These are phyloP conservation scores for fruit fly (Drosophila melanogaster) DNA, from an alignment of 1,140 invertebrate genomes.

Conservation along the genomic window DNA sequence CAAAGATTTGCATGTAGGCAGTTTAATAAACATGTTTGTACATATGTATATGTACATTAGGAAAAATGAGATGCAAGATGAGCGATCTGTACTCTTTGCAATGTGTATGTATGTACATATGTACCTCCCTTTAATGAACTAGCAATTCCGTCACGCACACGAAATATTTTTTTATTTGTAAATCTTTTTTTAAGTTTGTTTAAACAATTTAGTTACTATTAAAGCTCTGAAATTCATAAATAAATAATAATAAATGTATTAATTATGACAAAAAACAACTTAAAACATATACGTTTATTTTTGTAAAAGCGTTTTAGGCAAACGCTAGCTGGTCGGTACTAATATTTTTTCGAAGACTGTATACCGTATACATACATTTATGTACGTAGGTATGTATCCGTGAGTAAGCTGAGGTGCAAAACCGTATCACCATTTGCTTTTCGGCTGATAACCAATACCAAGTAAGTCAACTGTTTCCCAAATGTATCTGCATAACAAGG, in stretches of 20 bases:
- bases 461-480: not conserved
- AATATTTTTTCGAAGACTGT: too few relatives aligned
- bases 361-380: too few relatives aligned
- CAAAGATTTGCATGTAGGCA: conserved; percentile 48
- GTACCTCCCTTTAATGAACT: conserved; percentile 21
- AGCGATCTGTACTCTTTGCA: not conserved
- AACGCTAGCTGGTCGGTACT: too few relatives aligned
- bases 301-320: too few relatives aligned
- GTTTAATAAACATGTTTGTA: conserved; percentile 12
- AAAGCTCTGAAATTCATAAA: too few relatives aligned
- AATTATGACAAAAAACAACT: too few relatives aligned
- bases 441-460: not conserved
- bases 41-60: not conserved
- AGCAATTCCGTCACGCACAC: conserved; percentile 25
- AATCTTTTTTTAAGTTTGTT: too few relatives aligned
- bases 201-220: too few relatives aligned
- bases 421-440: not conserved
- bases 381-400: not conserved
- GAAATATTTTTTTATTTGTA: not conserved
- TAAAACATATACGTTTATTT: too few relatives aligned
- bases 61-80: not conserved
- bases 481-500: not conserved
- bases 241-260: too few relatives aligned
- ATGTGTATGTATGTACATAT: conserved; percentile 1
- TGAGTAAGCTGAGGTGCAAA: not conserved